A percentile compares a stretch with the other conserved stretches of the same genome.
These are phyloP conservation scores for Muricea muricata DNA, from an alignment of 92 coral and sea anemone species.

Conservation along the genomic window DNA sequence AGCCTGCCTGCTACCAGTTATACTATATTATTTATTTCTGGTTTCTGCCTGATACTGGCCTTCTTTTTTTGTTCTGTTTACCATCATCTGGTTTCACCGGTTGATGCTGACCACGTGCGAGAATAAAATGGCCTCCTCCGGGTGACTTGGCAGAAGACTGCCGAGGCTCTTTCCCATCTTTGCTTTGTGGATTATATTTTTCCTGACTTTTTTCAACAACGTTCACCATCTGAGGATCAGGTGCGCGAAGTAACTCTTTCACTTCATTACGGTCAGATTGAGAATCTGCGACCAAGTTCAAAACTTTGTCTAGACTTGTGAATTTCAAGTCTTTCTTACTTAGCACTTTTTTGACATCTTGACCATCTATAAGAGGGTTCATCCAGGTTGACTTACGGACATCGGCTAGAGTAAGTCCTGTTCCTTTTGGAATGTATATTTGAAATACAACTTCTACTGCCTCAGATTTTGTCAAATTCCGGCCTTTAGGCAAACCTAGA, in stretches of 20 bases:
- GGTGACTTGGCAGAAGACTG: conserved; percentile 30
- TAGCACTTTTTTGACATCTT: conserved; percentile 84
- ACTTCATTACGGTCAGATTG: conserved; percentile 88
- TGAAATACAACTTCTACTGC: conserved; percentile 96
- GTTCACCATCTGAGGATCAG: conserved; percentile 15
- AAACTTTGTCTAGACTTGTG: conserved; percentile 84
- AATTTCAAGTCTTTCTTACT: conserved; percentile 93
- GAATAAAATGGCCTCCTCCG: conserved; percentile 37
- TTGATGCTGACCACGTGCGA: conserved; percentile 36
- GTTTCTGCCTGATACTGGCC: conserved; percentile 22
- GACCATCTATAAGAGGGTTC: conserved; percentile 92
- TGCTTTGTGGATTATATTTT: background rate
- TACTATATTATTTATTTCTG: background rate
- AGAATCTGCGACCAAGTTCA: conserved; percentile 83
- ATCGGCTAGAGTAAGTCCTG: conserved; percentile 84
- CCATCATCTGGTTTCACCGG: conserved; percentile 33
- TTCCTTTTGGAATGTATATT: conserved; percentile 96
- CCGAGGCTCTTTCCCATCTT: background rate
- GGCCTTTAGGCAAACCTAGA: conserved; percentile 85
- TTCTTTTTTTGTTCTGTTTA: conserved; percentile 26
- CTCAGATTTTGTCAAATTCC: conserved; percentile 91
- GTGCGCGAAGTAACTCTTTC: conserved; percentile 82
- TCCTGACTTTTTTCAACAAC: conserved; percentile 22
- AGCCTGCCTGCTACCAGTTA: background rate
- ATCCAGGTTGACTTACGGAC: conserved; percentile 98